Evolutionary conservation across 2,888 invertebrate genomes (phyloP), one percentile per base, ranked within the genome.

Genomic region (Agriopis marginaria): DNA sequence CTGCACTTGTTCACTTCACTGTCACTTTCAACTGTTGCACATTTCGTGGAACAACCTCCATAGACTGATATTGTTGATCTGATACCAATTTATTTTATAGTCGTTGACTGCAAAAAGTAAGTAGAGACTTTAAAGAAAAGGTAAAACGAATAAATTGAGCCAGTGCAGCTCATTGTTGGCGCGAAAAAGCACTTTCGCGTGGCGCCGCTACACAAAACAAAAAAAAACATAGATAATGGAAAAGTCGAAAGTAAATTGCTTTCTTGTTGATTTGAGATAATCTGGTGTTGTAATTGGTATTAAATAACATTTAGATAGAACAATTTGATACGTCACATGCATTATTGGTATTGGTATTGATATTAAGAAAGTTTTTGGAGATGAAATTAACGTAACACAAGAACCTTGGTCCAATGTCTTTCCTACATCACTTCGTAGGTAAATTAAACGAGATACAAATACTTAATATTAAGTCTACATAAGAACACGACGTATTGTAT

Each of bases 61-160:
- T 75, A 74, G 76, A 93, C 92, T 94, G 92, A 86, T 90, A 76
- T 75, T 66, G 66, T 64, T 68, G 75, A 75, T 78, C 77, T 75
- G 71, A 76, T 79, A 75, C 75, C 84, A 83, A 87, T 87, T 89
- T 88, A 84, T 92, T 93, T 89, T 93, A 93, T 93, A 93, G 86
- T 72, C 76, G 73, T 77, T 76, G 75, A 76, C 73, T 76, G 76
- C 81, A 74, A 82, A 85, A 81, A 90, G 86, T 90, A 86, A 86
- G 80, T 77, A 81, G 71, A 75, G 64, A 76, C 58, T 77, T 71
- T 75, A 79, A 82, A 85, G 83, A 86, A 87, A 83, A 77, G 77
- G 82, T 80, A 88, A 88, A 87, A 88, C 85, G 84, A 86, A 75
- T 73, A 85, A 85, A 83, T 76, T 71, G 75, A 73, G 79, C 78